Evolutionary conservation across 2,888 invertebrate species (phyloP).

Genomic region (Acleris literana): DNA sequence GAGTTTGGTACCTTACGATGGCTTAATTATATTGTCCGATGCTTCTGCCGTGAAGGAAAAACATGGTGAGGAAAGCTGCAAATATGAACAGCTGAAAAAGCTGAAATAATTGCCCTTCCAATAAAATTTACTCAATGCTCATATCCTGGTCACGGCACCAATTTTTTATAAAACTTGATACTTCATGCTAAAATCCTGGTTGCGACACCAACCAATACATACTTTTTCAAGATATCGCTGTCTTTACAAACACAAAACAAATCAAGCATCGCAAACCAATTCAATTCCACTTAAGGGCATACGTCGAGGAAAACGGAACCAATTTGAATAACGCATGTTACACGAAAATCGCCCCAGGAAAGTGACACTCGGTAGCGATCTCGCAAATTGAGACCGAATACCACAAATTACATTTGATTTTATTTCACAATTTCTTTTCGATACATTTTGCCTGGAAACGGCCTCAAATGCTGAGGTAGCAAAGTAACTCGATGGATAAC

Average conservation of each 20-base stretch:
- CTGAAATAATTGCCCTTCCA: too few relatives aligned
- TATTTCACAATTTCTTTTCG: constrained; percentile 78
- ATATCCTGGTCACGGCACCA: constrained; percentile 2
- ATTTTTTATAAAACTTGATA: background rate
- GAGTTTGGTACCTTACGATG: too few relatives aligned
- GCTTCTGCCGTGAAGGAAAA: too few relatives aligned
- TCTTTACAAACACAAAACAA: constrained; percentile 42
- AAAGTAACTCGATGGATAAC: constrained; percentile 19
- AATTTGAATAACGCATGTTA: constrained; percentile 52
- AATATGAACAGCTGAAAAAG: too few relatives aligned
- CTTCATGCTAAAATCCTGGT: too few relatives aligned
- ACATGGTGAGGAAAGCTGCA: too few relatives aligned
- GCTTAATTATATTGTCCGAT: too few relatives aligned
- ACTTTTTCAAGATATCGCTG: background rate
- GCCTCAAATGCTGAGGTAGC: constrained; percentile 35
- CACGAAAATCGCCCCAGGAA: constrained; percentile 44
- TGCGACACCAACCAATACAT: too few relatives aligned
- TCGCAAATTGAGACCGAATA: constrained; percentile 69
- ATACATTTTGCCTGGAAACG: constrained; percentile 46
- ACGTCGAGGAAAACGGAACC: constrained; percentile 47
- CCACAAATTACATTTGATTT: constrained; percentile 76
- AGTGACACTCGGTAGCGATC: constrained; percentile 43
- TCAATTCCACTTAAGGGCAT: constrained; percentile 63
- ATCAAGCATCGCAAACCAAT: constrained; percentile 50
- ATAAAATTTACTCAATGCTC: too few relatives aligned